phyloP scores from a whole-genome alignment of 2,888 invertebrate genomes.

The Phanerotoma sp. region DNA sequence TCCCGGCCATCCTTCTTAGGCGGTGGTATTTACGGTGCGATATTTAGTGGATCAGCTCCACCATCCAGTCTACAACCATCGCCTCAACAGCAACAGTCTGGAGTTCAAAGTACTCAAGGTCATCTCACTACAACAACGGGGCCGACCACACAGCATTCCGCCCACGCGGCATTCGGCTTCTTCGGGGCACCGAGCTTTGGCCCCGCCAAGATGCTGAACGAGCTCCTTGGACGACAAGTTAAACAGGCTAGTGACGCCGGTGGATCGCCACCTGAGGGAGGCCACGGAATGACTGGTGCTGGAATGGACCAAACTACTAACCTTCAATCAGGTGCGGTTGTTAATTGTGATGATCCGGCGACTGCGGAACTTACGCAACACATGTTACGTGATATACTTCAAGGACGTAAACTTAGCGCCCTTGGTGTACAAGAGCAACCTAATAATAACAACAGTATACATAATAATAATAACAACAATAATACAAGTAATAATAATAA shows the following conservation, averaged over 20 bases:
- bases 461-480: constrained; percentile 61
- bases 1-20: constrained; percentile 81
- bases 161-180: constrained; percentile 71
- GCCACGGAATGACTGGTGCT: constrained; percentile 59
- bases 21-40: constrained; percentile 84
- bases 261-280: constrained; percentile 60
- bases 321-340: constrained; percentile 59
- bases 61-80: constrained; percentile 45
- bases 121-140: constrained; percentile 58
- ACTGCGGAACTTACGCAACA: constrained; percentile 71
- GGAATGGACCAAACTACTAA: constrained; percentile 56
- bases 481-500: constrained; percentile 61
- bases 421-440: constrained; percentile 71
- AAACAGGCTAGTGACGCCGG: constrained; percentile 69
- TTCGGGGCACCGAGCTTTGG: constrained; percentile 83
- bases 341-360: constrained; percentile 62
- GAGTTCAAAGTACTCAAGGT: constrained; percentile 48
- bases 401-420: constrained; percentile 83
- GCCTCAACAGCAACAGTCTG: constrained; percentile 43
- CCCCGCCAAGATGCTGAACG: constrained; percentile 90
- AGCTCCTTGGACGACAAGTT: constrained; percentile 80
- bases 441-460: constrained; percentile 58
- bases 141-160: constrained; percentile 61
- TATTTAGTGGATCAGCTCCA: constrained; percentile 70
- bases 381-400: constrained; percentile 87